Base-by-base conservation (phyloP, 2,888 invertebrate species). In the Dorcus hopei region DNA sequence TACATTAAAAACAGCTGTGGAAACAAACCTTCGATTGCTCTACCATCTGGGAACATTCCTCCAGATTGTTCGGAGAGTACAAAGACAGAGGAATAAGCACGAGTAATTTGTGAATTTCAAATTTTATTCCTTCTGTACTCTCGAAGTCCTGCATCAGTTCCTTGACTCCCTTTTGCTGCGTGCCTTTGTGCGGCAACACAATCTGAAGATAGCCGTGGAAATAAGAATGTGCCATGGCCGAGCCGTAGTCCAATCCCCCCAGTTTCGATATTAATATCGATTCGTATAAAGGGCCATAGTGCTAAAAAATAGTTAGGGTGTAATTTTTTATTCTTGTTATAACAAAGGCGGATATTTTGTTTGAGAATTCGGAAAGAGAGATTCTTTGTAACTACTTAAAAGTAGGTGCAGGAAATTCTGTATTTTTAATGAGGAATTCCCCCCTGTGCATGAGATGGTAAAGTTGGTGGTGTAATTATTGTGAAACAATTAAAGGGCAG, bases 221-320 rank as follows among this genome's bases (percentile, higher is more conserved):
- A 74, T 81, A 87, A 39, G 81, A 85, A 59, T 83, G 82, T 0
- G 88, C 88, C 86, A 88, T 86, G 4, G 84, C 83, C 0, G 82
- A 80, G 0, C 87, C 88, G 66, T 86, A 87, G 64, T 82, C 80
- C 23, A 82, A 67, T 14, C 81, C 70, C 79, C 80, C 49, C 70
- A 76, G 73, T 67, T 74, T 69, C 42, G 69, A 67, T 16, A 79
- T 69, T 65, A 67, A 66, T 43, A 72, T 57, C 6, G 75, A 71
- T 19, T 71, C 68, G 50, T 71, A 68, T 7, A 78, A 49, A 2
- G 73, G 71, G 33, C 71, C 65, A 33, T 64, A 33, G 47, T 71
- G 67, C 77, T 77, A 57, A 54, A 71, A 71, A 6, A 33, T 33
- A 33, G 7, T 33, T 4, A 33, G 2, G 5, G 26, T 14, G 1